These are phyloP conservation scores for Falcaria lacertinaria DNA, from an alignment of 2,888 invertebrate genomes.

Conservation along the genomic window DNA sequence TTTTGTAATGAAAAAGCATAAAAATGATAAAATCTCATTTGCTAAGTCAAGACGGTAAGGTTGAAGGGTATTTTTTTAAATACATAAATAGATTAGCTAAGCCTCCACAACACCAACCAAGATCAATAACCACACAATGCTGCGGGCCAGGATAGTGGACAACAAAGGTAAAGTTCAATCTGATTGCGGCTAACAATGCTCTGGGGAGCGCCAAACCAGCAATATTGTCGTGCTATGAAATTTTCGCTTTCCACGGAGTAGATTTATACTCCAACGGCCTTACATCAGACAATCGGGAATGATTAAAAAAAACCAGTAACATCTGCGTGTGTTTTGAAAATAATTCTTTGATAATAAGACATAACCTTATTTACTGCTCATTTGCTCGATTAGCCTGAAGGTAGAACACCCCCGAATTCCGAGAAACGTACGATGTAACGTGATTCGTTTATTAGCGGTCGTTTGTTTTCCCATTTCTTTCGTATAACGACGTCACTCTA, in stretches of 20 bases:
- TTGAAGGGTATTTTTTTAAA: too few relatives aligned
- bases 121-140: slow-evolving; percentile 24
- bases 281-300: background rate
- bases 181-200: slow-evolving; percentile 56
- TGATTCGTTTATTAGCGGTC: slow-evolving; percentile 12
- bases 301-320: background rate
- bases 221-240: background rate
- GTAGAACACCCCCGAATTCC: slow-evolving; percentile 1
- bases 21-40: too few relatives aligned
- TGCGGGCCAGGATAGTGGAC: slow-evolving; percentile 39
- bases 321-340: background rate
- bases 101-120: slow-evolving; percentile 1
- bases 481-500: slow-evolving; percentile 13
- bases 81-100: background rate
- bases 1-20: too few relatives aligned
- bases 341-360: background rate
- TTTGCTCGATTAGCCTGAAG: slow-evolving; percentile 2
- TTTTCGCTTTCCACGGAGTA: background rate
- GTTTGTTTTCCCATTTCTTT: slow-evolving; percentile 14
- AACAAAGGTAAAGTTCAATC: slow-evolving; percentile 60
- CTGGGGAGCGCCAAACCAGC: slow-evolving; percentile 29
- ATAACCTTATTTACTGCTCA: background rate
- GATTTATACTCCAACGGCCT: background rate
- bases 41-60: too few relatives aligned
- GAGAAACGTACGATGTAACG: slow-evolving; percentile 2